These are phyloP conservation scores for Pandemis heparana DNA, from an alignment of 2,888 invertebrate species.

Conservation along the genomic window DNA sequence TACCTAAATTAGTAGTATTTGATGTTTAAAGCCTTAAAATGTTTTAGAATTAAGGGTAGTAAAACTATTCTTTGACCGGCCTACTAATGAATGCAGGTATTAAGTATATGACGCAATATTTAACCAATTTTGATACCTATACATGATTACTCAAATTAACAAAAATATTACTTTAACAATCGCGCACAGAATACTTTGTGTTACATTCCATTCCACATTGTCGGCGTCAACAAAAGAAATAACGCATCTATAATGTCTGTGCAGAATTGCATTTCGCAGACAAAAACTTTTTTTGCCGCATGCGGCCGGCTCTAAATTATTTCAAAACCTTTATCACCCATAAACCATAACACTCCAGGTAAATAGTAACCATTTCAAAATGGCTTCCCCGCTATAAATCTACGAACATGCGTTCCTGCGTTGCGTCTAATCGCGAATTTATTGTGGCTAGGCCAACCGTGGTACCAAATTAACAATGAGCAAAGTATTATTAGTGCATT, in stretches of 20 bases:
- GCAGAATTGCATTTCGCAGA: conserved; percentile 75
- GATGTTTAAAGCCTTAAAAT: no score
- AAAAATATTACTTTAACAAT: background rate
- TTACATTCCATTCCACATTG: conserved; percentile 61
- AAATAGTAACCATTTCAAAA: conserved; percentile 65
- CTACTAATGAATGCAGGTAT: no score
- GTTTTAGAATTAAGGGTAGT: no score
- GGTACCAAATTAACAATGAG: conserved; percentile 79
- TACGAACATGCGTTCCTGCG: conserved; percentile 70
- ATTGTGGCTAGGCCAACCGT: conserved; percentile 76
- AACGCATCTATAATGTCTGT: conserved; percentile 64
- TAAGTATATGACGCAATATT: no score
- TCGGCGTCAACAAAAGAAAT: conserved; percentile 69
- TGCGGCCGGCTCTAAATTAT: conserved; percentile 80
- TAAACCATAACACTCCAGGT: conserved; percentile 71
- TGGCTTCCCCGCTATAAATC: conserved; percentile 76
- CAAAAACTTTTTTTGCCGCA: conserved; percentile 68
- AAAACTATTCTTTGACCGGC: no score
- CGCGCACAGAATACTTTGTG: conserved; percentile 11
- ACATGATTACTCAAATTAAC: background rate
- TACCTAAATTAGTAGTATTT: no score
- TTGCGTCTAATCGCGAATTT: conserved; percentile 83
- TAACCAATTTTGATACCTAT: no score
- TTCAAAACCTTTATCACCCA: conserved; percentile 62
- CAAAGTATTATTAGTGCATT: conserved; percentile 73